phyloP scores from a whole-genome alignment of 2,113 vertebrate genomes.

The Eclectus roratus region DNA sequence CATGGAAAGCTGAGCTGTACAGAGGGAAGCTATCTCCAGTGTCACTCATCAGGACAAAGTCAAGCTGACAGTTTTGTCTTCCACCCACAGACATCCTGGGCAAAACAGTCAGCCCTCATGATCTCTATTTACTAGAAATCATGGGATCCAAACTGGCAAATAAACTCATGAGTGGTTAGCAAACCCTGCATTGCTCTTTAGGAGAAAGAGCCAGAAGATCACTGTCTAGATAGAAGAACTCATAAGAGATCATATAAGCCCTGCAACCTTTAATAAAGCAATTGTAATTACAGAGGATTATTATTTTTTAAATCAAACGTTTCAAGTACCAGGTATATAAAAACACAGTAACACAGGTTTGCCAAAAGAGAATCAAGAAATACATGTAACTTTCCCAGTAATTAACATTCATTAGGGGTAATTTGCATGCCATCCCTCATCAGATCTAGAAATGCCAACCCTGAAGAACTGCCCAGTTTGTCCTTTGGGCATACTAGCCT shows the following conservation, averaged over 20 bases:
- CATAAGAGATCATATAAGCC: constrained; percentile 34
- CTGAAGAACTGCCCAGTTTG: constrained; percentile 37
- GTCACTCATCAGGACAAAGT: background rate
- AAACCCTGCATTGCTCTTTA: background rate
- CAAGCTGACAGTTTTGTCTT: background rate
- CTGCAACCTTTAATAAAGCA: constrained; percentile 51
- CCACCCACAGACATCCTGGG: background rate
- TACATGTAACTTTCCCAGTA: constrained; percentile 19
- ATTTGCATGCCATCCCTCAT: constrained; percentile 35
- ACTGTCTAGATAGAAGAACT: constrained; percentile 1
- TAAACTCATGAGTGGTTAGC: background rate
- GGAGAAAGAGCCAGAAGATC: constrained; percentile 34
- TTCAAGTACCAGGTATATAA: constrained; percentile 25
- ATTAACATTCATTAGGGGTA: constrained; percentile 48
- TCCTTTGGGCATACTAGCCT: constrained; percentile 13
- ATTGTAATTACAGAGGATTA: constrained; percentile 43
- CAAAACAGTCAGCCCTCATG: background rate
- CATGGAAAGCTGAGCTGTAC: background rate
- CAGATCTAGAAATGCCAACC: constrained; percentile 11
- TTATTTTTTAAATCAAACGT: constrained; percentile 7
- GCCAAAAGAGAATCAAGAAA: constrained; percentile 32
- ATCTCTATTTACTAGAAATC: background rate
- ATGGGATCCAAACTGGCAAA: background rate
- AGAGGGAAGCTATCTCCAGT: background rate
- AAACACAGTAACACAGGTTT: constrained; percentile 16